Base-by-base conservation (phyloP, 1,140 invertebrate species). In the Panagrolaimus sp. region DNA sequence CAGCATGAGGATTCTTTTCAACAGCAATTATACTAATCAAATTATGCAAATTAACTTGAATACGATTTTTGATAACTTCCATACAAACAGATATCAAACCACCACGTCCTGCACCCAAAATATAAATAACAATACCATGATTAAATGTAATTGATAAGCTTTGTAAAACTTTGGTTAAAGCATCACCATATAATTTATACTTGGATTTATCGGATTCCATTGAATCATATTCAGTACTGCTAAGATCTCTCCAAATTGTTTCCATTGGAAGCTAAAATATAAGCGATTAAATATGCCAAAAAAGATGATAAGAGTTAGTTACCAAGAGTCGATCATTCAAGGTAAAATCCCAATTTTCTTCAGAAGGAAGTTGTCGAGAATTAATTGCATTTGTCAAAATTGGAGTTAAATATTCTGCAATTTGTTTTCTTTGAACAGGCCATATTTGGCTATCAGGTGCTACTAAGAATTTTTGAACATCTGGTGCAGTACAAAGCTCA, bases 41-140 rank as follows among this genome's bases (percentile, higher is more conserved):
- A n/a, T 48, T 23, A n/a, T 48, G 14, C 47, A 48, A 57, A 20
- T 13, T 20, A 20, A 57, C 51, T 25, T 57, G 20, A 8, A 57
- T 11, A 13, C n/a, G 13, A 23, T 11, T 20, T 16, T 38, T 38
- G 31, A 57, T 25, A 20, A 27, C n/a, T 16, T n/a, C n/a, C 8
- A 57, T n/a, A 57, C 14, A 57, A 11, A 27, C 51, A 11, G 20
- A 11, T 5, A 57, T 16, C 13, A 57, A 27, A 27, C 51, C 51
- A 57, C 51, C 51, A 4, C 51, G 51, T n/a, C 51, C 51, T 4
- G 51, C 51, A n/a, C 51, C 51, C 8, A 57, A 57, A 20, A 57
- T 57, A 20, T 57, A 57, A 20, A 57, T 57, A 16, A 25, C 20
- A 57, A 25, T 57, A 25, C 51, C 51, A 57, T n/a, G 9, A 2